phyloP scores from a whole-genome alignment of 2,113 vertebrate genomes.

The Myxocyprinus asiaticus region DNA sequence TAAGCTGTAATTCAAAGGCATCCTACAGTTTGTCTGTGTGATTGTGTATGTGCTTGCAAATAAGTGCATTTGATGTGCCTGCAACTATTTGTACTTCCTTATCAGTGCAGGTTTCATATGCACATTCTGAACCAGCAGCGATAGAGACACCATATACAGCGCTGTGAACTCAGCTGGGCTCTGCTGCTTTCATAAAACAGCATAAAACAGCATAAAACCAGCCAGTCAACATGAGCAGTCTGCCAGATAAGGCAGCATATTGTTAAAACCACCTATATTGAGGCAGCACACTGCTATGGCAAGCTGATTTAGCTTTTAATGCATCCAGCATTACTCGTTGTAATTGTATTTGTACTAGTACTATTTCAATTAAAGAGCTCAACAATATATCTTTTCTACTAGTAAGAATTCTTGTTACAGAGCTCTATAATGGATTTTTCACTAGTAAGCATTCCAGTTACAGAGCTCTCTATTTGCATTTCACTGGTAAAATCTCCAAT shows the following conservation, averaged over 20 bases:
- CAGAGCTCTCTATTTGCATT: no score
- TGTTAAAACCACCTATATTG: conserved; percentile 16
- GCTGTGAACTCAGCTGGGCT: conserved; percentile 21
- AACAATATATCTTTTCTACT: no score
- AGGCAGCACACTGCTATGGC: background rate
- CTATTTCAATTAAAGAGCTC: no score
- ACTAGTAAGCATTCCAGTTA: no score
- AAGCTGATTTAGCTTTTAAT: no score
- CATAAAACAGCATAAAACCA: background rate
- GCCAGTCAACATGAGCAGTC: conserved; percentile 24
- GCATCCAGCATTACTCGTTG: no score
- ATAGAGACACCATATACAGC: background rate
- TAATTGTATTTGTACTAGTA: no score
- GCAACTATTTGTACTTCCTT: conserved; percentile 14
- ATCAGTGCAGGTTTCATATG: conserved; percentile 20
- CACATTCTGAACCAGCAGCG: background rate
- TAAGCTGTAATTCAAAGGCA: conserved; percentile 25
- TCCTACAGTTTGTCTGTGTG: background rate
- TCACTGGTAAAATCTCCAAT: no score
- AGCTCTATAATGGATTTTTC: no score
- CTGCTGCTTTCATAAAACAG: background rate
- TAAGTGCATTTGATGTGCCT: conserved; percentile 14
- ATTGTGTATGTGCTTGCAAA: background rate
- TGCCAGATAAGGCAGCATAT: conserved; percentile 25
- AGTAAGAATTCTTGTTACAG: no score